Evolutionary conservation across 2,113 vertebrate genomes (phyloP).

Genomic region (Cervus canadensis): DNA sequence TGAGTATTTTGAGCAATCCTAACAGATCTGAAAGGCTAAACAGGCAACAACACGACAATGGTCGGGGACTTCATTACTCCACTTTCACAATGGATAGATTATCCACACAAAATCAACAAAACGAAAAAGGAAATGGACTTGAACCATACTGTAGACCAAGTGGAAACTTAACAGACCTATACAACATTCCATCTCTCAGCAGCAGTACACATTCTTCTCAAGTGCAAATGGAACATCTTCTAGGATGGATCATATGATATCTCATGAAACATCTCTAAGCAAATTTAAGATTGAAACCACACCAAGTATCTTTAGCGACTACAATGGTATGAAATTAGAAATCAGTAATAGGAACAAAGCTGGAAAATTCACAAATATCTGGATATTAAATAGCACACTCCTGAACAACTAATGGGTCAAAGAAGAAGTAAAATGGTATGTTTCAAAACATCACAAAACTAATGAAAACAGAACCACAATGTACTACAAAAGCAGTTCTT

Average conservation of each 20-base stretch:
- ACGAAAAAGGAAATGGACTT: neutral
- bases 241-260: neutral
- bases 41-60: neutral
- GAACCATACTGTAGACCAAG: neutral
- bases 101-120: neutral
- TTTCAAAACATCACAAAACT: neutral
- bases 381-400: neutral
- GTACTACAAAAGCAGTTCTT: neutral
- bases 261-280: neutral
- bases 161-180: neutral
- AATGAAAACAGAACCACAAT: neutral
- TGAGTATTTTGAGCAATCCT: no score
- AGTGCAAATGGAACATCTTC: neutral
- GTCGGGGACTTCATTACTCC: neutral
- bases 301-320: neutral
- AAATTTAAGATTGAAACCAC: neutral
- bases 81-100: neutral
- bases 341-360: neutral
- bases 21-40: neutral
- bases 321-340: neutral
- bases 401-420: neutral
- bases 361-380: neutral
- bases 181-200: neutral
- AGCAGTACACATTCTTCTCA: neutral
- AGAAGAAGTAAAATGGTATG: neutral